Conservation (phyloP, 2,113 vertebrate species). For the Glaucidium brasilianum region DNA sequence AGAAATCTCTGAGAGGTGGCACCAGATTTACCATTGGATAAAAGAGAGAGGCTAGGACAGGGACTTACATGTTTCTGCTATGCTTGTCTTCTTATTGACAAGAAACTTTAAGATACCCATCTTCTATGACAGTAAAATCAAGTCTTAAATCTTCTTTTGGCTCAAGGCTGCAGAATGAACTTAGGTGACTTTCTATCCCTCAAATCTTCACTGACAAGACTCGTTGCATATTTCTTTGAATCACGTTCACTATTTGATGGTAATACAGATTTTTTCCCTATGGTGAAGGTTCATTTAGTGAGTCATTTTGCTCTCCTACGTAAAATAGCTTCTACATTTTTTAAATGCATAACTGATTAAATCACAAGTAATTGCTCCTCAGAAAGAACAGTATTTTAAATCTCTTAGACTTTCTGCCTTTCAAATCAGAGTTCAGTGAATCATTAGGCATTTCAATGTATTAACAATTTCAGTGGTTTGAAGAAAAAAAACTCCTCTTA, state of each 20-base stretch:
- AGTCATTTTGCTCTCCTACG: conserved; percentile 70
- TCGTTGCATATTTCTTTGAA: conserved; percentile 44
- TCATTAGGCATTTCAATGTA: conserved; percentile 62
- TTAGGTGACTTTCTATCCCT: conserved; percentile 30
- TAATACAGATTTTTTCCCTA: conserved; percentile 21
- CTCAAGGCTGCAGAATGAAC: conserved; percentile 34
- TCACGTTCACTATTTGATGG: conserved; percentile 62
- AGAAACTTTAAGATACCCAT: not conserved
- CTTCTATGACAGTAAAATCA: not conserved
- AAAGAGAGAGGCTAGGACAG: not conserved
- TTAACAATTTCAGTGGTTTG: conserved; percentile 45
- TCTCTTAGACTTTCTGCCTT: conserved; percentile 68
- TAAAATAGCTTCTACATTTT: conserved; percentile 57
- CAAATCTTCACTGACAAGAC: conserved; percentile 34
- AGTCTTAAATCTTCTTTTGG: not conserved
- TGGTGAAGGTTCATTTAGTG: conserved; percentile 67
- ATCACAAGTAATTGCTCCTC: conserved; percentile 70
- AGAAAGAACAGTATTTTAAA: conserved; percentile 59
- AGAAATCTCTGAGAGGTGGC: not conserved
- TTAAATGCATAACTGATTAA: conserved; percentile 66
- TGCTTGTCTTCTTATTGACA: not conserved
- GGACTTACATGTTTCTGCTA: not conserved
- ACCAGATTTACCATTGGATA: not conserved
- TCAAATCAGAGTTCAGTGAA: conserved; percentile 69
- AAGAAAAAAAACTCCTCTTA: conserved; percentile 37